Evolutionary conservation across 1,140 invertebrate genomes (phyloP), one percentile per base, ranked within the genome.

Genomic region (Aethina tumida): DNA sequence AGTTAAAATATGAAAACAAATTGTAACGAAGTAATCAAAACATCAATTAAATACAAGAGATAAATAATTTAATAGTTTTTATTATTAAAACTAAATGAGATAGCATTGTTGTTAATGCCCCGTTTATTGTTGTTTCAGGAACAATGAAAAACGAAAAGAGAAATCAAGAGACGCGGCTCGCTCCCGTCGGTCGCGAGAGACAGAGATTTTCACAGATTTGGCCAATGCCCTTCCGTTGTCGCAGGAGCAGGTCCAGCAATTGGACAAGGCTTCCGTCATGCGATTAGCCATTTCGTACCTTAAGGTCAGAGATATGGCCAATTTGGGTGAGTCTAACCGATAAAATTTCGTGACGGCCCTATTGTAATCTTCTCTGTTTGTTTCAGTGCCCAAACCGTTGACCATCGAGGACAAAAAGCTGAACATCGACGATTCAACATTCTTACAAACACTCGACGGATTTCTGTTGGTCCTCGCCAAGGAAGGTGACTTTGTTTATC

Each of bases 251-350:
- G 78, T 87, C 5, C 71, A 76, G 37, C 83, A 90, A 55, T 70
- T 97, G 43, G 94, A 97, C 67, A 97, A 97, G 66, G 91, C 92
- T 2, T 95, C 92, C 3, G 75, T 97, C 25, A 93, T 97, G 79
- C 70, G 93, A 33, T 71, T 97, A n/a, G 84, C 88, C 4, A 92
- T 96, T 52, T 84, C 87, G 16, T 90, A 80, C 60, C 73, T 97
- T 0, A 84, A 84, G 60, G 75, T 92, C 22, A 73, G 83, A n/a
- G 75, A 84, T 54, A 81, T 94, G 55, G 72, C 92, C 16, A 67
- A 77, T 33, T 68, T 81, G 56, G 72, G 89, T 84, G 66, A 82
- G 77, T 74, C 41, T 19, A 8, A 10, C 5, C n/a, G 26, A 36
- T 5, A 19, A 5, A 7, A 8, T 30, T 26, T 17, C 7, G 4